Percentiles rank a stretch among this genome's conserved stretches.
phyloP scores from a whole-genome alignment of 2,797 vertebrate genomes.

The Rhinoraja longicauda region DNA sequence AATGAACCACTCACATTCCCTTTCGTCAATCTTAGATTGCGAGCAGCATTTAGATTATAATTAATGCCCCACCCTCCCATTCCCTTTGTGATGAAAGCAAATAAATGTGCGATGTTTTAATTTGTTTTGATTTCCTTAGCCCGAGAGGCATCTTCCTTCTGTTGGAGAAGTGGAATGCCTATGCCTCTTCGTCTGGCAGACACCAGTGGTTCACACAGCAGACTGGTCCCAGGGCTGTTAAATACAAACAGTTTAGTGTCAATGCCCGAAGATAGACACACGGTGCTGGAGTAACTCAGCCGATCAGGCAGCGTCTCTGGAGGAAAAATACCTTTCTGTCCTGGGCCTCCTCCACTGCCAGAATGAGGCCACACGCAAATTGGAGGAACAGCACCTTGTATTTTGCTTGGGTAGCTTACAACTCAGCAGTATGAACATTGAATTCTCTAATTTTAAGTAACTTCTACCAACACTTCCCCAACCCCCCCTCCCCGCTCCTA shows the following conservation, averaged over 20 bases:
- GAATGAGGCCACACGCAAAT: too few species aligned
- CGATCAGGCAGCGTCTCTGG: too few species aligned
- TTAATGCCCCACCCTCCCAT: conserved; percentile 33
- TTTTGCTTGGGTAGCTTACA: too few species aligned
- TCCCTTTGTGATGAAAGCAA: conserved; percentile 34
- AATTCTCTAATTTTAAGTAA: too few species aligned
- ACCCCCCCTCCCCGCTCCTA: too few species aligned
- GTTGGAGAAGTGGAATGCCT: conserved; percentile 44
- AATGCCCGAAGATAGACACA: not conserved
- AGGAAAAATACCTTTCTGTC: too few species aligned
- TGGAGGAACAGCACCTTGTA: too few species aligned
- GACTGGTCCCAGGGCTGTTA: conserved; percentile 96
- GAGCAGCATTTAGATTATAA: conserved; percentile 6
- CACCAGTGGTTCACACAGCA: conserved; percentile 71
- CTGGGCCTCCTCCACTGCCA: too few species aligned
- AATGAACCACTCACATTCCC: not conserved
- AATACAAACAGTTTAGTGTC: conserved; percentile 21
- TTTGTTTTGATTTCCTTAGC: conserved; percentile 43
- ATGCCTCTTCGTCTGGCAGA: conserved; percentile 46
- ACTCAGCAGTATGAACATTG: too few species aligned
- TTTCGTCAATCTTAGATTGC: not conserved
- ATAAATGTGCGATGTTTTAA: conserved; percentile 5
- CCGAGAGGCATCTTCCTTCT: conserved; percentile 44
- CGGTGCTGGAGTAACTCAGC: too few species aligned
- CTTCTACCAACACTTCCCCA: too few species aligned